phyloP scores from a whole-genome alignment of 2,113 vertebrate species.

The Zeus faber region DNA sequence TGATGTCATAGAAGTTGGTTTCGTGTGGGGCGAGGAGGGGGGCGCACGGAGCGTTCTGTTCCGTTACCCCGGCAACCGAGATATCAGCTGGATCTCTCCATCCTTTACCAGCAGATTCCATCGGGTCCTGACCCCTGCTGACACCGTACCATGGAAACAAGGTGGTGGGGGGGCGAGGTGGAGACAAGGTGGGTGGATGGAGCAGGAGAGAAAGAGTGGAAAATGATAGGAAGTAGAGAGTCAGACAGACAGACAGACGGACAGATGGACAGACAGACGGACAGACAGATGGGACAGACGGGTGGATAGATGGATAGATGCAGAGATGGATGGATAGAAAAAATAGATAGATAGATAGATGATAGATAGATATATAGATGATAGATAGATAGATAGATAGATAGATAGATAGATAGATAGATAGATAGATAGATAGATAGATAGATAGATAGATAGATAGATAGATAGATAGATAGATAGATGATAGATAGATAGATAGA shows the following conservation, averaged over 20 bases:
- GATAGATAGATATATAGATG: too few relatives aligned
- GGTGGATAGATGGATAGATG: too few relatives aligned
- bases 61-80: not conserved
- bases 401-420: conserved; percentile 17
- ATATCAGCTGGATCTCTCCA: conserved; percentile 3
- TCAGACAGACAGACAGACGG: too few relatives aligned
- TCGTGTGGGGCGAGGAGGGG: too few relatives aligned
- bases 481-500: conserved; percentile 12
- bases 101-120: conserved; percentile 55
- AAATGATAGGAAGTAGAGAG: too few relatives aligned
- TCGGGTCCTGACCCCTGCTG: conserved; percentile 54
- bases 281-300: too few relatives aligned
- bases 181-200: not conserved
- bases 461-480: too few relatives aligned
- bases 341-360: too few relatives aligned
- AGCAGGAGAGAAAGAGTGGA: not conserved
- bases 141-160: conserved; percentile 56
- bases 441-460: conserved; percentile 4
- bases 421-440: conserved; percentile 22
- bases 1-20: too few relatives aligned
- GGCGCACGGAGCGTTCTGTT: not conserved
- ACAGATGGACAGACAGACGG: too few relatives aligned
- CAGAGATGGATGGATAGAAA: too few relatives aligned
- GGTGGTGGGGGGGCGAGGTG: conserved; percentile 8
- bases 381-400: too few relatives aligned